phyloP scores from a whole-genome alignment of 2,113 vertebrate genomes.

The Columba janthina region DNA sequence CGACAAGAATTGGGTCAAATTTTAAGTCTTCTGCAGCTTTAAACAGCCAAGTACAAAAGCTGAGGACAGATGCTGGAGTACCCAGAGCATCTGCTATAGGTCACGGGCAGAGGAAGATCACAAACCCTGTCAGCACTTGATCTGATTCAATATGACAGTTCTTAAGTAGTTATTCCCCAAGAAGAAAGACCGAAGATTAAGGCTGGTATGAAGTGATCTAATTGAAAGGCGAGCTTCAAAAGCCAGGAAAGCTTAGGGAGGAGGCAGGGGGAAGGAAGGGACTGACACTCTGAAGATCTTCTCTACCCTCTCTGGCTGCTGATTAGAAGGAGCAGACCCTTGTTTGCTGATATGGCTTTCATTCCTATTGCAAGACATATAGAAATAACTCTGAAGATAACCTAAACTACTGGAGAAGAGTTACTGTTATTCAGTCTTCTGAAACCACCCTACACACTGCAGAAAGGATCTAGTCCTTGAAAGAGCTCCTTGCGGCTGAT shows the following conservation, averaged over 20 bases:
- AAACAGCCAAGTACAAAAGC: not conserved
- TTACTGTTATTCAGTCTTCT: not conserved
- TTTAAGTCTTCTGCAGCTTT: not conserved
- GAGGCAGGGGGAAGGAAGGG: not conserved
- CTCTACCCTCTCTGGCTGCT: not conserved
- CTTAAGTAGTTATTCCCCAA: constrained; percentile 9
- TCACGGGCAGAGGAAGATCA: not conserved
- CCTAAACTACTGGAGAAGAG: not conserved
- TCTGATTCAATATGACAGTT: constrained; percentile 28
- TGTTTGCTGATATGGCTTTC: not conserved
- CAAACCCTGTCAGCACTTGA: not conserved
- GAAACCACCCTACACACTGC: not conserved
- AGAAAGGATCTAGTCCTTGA: not conserved
- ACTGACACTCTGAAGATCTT: not conserved
- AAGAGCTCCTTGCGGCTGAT: not conserved
- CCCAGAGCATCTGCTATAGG: constrained; percentile 1
- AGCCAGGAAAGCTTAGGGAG: not conserved
- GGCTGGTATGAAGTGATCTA: constrained; percentile 51
- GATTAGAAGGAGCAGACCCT: not conserved
- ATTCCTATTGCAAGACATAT: not conserved
- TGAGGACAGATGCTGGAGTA: constrained; percentile 12
- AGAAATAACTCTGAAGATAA: not conserved
- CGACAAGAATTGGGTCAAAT: not conserved
- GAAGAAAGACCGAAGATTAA: constrained; percentile 47
- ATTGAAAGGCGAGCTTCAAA: constrained; percentile 31